phyloP scores from a whole-genome alignment of 2,888 invertebrate genomes.

The Caenorhabditis wallacei region DNA sequence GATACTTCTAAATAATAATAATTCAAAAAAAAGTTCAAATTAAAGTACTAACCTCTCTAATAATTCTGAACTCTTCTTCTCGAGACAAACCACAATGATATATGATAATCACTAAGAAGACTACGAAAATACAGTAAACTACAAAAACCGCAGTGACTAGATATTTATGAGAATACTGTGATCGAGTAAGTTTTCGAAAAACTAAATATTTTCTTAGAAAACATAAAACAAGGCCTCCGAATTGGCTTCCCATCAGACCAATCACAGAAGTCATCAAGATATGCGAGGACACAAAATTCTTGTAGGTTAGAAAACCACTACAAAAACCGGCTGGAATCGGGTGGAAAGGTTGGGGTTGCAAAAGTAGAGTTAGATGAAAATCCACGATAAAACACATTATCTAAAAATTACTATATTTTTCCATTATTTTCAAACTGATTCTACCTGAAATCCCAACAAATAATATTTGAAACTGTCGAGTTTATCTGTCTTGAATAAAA shows the following conservation, averaged over 20 bases:
- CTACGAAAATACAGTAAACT: not conserved
- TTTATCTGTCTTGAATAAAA: not conserved
- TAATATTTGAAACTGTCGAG: not conserved
- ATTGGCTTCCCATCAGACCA: not conserved
- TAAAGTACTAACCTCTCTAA: not conserved
- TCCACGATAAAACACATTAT: not conserved
- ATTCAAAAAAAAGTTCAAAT: not conserved
- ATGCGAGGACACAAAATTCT: not conserved
- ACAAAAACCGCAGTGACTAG: not conserved
- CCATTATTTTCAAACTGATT: not conserved
- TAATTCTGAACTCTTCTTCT: not conserved
- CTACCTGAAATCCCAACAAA: not conserved
- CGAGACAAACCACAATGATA: not conserved
- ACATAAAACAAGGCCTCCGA: not conserved
- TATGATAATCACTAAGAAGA: not conserved
- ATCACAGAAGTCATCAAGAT: not conserved
- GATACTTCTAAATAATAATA: not conserved
- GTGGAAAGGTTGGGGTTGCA: conserved; percentile 16
- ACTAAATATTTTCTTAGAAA: not conserved
- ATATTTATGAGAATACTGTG: not conserved
- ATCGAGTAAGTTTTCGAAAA: not conserved
- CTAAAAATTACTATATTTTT: not conserved
- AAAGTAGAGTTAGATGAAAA: not conserved
- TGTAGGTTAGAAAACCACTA: not conserved
- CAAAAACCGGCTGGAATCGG: conserved; percentile 9